These are phyloP conservation scores for Fukomys damarensis DNA, from an alignment of 2,113 vertebrate species.

Conservation along the genomic window DNA sequence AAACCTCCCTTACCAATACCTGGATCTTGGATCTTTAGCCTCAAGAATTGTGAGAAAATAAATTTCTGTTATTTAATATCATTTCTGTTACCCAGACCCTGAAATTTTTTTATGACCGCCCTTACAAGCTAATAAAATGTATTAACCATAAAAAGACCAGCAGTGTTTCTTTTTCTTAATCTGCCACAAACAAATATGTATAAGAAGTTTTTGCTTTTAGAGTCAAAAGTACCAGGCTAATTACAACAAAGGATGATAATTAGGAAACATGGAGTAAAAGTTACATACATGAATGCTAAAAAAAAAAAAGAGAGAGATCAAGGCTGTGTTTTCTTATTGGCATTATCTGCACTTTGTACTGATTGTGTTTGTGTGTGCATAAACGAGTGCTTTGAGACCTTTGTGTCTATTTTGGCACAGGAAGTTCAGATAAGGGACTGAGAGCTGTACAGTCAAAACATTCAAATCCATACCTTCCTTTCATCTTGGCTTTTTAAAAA, in stretches of 20 bases:
- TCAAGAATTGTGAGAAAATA: not conserved
- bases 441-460: not conserved
- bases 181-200: not conserved
- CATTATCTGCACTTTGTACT: not conserved
- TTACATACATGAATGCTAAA: not conserved
- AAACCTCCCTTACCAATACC: not conserved
- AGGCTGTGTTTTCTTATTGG: not conserved
- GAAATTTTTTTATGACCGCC: not conserved
- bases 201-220: not conserved
- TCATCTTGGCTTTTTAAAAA: not conserved
- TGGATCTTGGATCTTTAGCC: not conserved
- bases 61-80: not conserved
- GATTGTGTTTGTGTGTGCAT: not conserved
- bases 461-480: slow-evolving; percentile 18
- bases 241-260: not conserved
- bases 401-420: not conserved
- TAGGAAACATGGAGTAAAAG: not conserved
- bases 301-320: not conserved
- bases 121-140: not conserved
- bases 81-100: not conserved
- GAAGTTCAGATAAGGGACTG: not conserved
- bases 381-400: not conserved
- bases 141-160: not conserved
- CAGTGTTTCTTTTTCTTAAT: not conserved
- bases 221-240: not conserved